A percentile compares a stretch with the other conserved stretches of the same genome.
phyloP scores from a whole-genome alignment of 2,113 vertebrate species.

The Tonatia bakeri region DNA sequence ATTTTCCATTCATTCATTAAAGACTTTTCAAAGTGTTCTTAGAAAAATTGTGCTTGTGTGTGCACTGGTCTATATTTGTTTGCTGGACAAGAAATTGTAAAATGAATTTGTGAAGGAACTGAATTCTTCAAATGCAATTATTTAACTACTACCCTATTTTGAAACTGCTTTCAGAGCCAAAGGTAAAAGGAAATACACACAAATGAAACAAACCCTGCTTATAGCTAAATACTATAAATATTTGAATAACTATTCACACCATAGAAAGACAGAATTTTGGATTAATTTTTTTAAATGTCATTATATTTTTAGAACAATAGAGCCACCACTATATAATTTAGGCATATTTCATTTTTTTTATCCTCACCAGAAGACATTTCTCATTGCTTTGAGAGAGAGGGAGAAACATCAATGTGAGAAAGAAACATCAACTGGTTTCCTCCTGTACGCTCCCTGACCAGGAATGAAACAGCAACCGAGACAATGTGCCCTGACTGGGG shows the following conservation, averaged over 20 bases:
- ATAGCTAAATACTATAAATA: slow-evolving; percentile 27
- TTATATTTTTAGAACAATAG: slow-evolving; percentile 24
- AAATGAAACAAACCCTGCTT: neutral
- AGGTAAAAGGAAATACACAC: neutral
- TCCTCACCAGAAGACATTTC: too few species aligned
- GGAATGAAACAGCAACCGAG: too few species aligned
- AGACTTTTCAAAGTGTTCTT: neutral
- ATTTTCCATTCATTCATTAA: slow-evolving; percentile 10
- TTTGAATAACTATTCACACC: neutral
- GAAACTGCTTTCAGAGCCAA: neutral
- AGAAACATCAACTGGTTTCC: too few species aligned
- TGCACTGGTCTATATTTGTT: neutral
- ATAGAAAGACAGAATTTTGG: neutral
- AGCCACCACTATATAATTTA: slow-evolving; percentile 22
- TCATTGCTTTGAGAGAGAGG: too few species aligned
- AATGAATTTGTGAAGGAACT: slow-evolving; percentile 16
- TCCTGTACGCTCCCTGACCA: too few species aligned
- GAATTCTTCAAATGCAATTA: slow-evolving; percentile 10
- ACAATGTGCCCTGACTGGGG: too few species aligned
- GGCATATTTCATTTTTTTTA: neutral
- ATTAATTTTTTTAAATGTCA: neutral
- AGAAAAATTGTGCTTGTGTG: neutral
- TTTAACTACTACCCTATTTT: slow-evolving; percentile 32
- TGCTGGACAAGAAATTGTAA: neutral
- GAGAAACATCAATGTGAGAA: too few species aligned